Base-by-base conservation (phyloP, 1,140 invertebrate genomes). In the Galleria mellonella region DNA sequence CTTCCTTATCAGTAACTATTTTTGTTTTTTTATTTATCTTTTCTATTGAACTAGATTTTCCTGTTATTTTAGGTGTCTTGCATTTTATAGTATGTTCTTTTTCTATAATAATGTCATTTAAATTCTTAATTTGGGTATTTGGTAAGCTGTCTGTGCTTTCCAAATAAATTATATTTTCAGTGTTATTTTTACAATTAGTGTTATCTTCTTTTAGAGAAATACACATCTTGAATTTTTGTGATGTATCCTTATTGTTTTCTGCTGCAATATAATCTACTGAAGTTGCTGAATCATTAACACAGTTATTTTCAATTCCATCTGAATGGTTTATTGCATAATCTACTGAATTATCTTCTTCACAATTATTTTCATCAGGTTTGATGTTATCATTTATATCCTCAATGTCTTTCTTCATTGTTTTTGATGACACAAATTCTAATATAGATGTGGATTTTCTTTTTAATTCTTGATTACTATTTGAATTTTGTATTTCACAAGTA, bases 41-140 rank as follows among this genome's bases (percentile, higher is more conserved):
- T 53, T 43, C 30, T 35, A 27, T 47, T 51, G 33, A 44, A 43
- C 44, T 23, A 45, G 38, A 12, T 44, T 60, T 65, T 43, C 31
- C 43, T 28, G 58, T 42, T 39, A 43, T 17, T 45, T 23, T 51
- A 53, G 60, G 74, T 14, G 52, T 54, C 62, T 72, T 78, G 53
- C 74, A 81, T 31, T 52, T 49, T 48, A 66, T 70, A 49, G 66
- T 74, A 35, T 79, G 60, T 33, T 62, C 64, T 60, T 77, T 62
- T 56, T 72, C 62, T 53, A 47, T 39, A 15, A 85, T 41, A 46
- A 81, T 51, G 54, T 86, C 74, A 41, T 55, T 38, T 31, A 77
- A 32, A 44, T 64, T 55, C 67, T 75, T 74, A 39, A 87, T 77
- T 66, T 84, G 79, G n/a, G 81, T 83, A 33, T 67, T 41, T 29